Base-by-base conservation (phyloP, 2,888 invertebrate species). In the Eupithecia dodoneata region DNA sequence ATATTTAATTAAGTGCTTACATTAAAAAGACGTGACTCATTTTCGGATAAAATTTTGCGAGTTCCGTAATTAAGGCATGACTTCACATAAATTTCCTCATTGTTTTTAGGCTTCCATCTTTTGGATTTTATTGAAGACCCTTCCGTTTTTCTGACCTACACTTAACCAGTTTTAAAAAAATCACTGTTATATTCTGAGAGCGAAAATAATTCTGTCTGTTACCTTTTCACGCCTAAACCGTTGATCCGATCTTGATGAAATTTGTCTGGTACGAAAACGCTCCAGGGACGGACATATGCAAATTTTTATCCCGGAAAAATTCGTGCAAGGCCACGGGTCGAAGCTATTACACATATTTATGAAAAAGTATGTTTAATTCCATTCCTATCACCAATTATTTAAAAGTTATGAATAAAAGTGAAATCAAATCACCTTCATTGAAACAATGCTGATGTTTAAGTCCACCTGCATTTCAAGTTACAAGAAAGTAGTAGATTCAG, bases 11-110 rank as follows among this genome's bases (percentile, higher is more conserved):
- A 69, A 69, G 42, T 69, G 63, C 63, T 63, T 63, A n/a, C 13
- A 66, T 42, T 66, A 42, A 42, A 42, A 66, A 45, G 69, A 69
- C 69, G 69, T 69, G 69, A 69, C 69, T 66, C 42, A 66, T 42
- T 66, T 42, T 66, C 42, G 42, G 13, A 42, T 42, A 15, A 63
- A 63, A 63, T 63, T 63, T 66, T 15, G 42, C 18, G 42, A 42
- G 15, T 42, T 66, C 42, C 66, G 66, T 66, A 42, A 66, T 66
- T 13, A 66, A 42, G 15, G 42, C 42, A 42, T 66, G 66, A 63
- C 63, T 63, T 30, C 63, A 18, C 63, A 63, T 63, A 63, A 63
- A 63, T 63, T 63, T 63, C 30, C 63, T 63, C 63, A 63, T 63
- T 30, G 63, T 30, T 63, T 59, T 63, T 12, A 63, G 30, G 63